A percentile compares a stretch with the other conserved stretches of the same genome.
These are phyloP conservation scores for Craniophora ligustri DNA, from an alignment of 2,888 invertebrate genomes.

Conservation along the genomic window DNA sequence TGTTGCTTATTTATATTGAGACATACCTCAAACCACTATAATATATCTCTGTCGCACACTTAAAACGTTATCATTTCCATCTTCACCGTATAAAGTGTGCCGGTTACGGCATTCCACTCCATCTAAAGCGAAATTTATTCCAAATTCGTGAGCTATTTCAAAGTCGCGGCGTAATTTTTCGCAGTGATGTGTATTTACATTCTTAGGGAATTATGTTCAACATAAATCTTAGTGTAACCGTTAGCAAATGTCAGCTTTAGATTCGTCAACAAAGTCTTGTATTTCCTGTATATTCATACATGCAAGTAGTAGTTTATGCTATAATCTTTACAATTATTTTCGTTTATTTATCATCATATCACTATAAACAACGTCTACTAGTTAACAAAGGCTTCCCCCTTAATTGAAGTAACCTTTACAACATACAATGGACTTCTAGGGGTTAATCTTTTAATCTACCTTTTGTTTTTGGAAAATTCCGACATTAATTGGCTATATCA, in stretches of 20 bases:
- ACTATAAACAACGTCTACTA: no score
- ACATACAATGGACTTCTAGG: background rate
- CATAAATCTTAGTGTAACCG: background rate
- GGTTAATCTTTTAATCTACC: conserved; percentile 6
- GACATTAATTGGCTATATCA: background rate
- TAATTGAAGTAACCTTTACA: conserved; percentile 14
- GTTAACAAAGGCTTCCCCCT: no score
- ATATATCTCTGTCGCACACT: conserved; percentile 50
- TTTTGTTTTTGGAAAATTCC: conserved; percentile 4
- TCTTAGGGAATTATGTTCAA: conserved; percentile 14
- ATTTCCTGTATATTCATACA: no score
- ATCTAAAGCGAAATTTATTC: conserved; percentile 62
- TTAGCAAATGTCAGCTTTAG: conserved; percentile 7
- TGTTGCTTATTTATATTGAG: conserved; percentile 39
- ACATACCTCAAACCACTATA: conserved; percentile 36
- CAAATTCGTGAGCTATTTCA: conserved; percentile 67
- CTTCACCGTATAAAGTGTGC: conserved; percentile 52
- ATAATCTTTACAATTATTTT: no score
- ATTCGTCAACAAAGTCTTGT: no score
- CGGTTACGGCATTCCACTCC: conserved; percentile 60
- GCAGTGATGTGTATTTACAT: conserved; percentile 33
- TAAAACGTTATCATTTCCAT: conserved; percentile 57
- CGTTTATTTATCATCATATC: no score
- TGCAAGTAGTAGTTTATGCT: no score
- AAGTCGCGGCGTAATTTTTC: conserved; percentile 51